Percentiles rank a stretch among this genome's conserved stretches.
Conservation (phyloP, 2,888 invertebrate species). For the Caenorhabditis doughertyi region DNA sequence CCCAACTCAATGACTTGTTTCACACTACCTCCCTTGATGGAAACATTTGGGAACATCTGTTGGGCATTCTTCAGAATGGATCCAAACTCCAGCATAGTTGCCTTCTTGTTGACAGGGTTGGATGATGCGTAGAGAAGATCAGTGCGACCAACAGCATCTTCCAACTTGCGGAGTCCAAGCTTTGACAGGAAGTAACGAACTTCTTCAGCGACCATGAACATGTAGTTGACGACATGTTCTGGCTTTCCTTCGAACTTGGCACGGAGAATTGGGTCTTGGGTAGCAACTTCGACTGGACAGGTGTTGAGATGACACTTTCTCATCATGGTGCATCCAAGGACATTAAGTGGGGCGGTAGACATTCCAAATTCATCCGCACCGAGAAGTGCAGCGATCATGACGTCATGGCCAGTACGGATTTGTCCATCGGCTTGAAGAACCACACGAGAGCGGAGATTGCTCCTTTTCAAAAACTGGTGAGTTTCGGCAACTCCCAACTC, state of each 20-base stretch:
- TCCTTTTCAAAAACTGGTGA: conserved; percentile 88
- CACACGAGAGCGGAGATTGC: conserved; percentile 88
- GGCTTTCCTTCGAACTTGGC: conserved; percentile 98
- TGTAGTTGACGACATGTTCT: conserved; percentile 96
- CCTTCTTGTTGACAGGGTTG: conserved; percentile 89
- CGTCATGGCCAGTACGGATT: conserved; percentile 95
- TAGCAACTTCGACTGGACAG: conserved; percentile 98
- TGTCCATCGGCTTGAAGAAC: conserved; percentile 97
- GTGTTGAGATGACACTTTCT: conserved; percentile 99
- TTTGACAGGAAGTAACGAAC: conserved; percentile 92
- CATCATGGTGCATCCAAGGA: conserved; percentile 99
- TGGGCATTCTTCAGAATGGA: conserved; percentile 93
- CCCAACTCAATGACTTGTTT: conserved; percentile 85
- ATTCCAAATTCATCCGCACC: conserved; percentile 99
- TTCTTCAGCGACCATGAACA: conserved; percentile 98
- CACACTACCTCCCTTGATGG: conserved; percentile 92
- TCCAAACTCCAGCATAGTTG: conserved; percentile 90
- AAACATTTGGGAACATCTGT: no score
- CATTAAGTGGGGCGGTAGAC: conserved; percentile 98
- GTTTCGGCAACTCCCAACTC: conserved; percentile 98
- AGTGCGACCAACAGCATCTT: conserved; percentile 84
- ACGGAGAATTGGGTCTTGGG: conserved; percentile 95
- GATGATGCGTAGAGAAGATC: conserved; percentile 89
- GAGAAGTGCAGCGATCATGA: conserved; percentile 94
- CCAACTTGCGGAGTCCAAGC: conserved; percentile 89